Conservation (phyloP, 2,888 invertebrate genomes). For the Theristus sp. region DNA sequence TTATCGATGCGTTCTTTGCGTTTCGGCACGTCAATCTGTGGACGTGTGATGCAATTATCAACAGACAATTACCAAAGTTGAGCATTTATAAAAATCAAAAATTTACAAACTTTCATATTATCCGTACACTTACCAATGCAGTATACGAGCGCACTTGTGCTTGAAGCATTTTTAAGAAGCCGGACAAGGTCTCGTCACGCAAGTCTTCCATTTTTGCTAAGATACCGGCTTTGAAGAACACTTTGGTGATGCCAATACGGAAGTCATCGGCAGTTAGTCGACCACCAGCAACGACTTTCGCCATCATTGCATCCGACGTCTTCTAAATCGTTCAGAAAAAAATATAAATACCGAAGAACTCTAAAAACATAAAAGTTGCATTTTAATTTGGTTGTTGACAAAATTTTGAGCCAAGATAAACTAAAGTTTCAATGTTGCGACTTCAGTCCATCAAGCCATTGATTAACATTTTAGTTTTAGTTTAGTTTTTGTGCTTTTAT, state of each 20-base stretch:
- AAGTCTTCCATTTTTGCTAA: slow-evolving; percentile 98
- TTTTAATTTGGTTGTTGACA: too few relatives aligned
- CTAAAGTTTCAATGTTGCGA: too few relatives aligned
- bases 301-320: slow-evolving; percentile 15
- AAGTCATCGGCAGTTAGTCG: slow-evolving; percentile 79
- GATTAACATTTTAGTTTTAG: too few relatives aligned
- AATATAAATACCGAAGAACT: too few relatives aligned
- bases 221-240: slow-evolving; percentile 99
- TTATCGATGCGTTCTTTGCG: slow-evolving; percentile 1
- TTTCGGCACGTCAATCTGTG: background rate
- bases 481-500: too few relatives aligned
- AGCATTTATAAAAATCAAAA: too few relatives aligned
- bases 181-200: slow-evolving; percentile 90
- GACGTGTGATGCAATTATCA: too few relatives aligned
- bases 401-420: too few relatives aligned
- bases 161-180: slow-evolving; percentile 93
- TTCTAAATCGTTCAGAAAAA: background rate
- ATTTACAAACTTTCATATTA: background rate
- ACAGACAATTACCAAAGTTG: too few relatives aligned
- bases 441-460: too few relatives aligned
- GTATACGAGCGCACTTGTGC: slow-evolving; percentile 40
- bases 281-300: slow-evolving; percentile 48
- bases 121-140: background rate
- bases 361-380: too few relatives aligned
- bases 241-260: slow-evolving; percentile 95